These are phyloP conservation scores for Chroicocephalus ridibundus DNA, from an alignment of 2,113 vertebrate species.

Conservation along the genomic window DNA sequence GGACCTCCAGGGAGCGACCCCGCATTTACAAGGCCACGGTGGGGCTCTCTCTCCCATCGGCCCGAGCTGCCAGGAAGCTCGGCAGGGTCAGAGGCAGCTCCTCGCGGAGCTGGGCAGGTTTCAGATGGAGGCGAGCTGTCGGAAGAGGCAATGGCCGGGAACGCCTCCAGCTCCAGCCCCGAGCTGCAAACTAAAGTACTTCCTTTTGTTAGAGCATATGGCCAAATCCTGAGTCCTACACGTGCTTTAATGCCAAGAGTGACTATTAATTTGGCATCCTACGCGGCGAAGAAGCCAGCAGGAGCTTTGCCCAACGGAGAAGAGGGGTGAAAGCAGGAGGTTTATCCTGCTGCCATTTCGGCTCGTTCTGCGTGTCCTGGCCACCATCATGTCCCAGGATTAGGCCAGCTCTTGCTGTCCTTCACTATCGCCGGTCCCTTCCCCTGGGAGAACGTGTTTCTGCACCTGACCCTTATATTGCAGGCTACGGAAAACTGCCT, in stretches of 20 bases:
- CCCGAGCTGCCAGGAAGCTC: rapidly evolving
- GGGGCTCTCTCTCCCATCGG: background rate
- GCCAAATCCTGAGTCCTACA: conserved; percentile 12
- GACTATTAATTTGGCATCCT: conserved; percentile 48
- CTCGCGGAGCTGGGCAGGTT: background rate
- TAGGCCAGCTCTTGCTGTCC: background rate
- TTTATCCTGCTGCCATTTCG: background rate
- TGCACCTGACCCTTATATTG: background rate
- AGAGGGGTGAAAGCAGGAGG: background rate
- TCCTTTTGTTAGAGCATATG: conserved; percentile 42
- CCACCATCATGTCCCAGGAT: background rate
- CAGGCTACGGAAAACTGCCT: background rate
- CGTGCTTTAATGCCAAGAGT: background rate
- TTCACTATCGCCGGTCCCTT: background rate
- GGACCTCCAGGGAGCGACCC: background rate
- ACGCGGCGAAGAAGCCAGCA: background rate
- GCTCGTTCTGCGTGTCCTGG: background rate
- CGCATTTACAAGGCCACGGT: rapidly evolving
- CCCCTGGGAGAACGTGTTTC: rapidly evolving
- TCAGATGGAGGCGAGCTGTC: background rate
- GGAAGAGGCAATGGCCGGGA: background rate
- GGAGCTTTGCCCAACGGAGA: background rate
- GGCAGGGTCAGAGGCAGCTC: background rate
- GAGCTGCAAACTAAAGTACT: background rate
- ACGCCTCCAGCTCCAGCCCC: background rate